A percentile compares a stretch with the other conserved stretches of the same genome.
Evolutionary conservation across 2,888 invertebrate genomes (phyloP).

Genomic region (Operophtera brumata): DNA sequence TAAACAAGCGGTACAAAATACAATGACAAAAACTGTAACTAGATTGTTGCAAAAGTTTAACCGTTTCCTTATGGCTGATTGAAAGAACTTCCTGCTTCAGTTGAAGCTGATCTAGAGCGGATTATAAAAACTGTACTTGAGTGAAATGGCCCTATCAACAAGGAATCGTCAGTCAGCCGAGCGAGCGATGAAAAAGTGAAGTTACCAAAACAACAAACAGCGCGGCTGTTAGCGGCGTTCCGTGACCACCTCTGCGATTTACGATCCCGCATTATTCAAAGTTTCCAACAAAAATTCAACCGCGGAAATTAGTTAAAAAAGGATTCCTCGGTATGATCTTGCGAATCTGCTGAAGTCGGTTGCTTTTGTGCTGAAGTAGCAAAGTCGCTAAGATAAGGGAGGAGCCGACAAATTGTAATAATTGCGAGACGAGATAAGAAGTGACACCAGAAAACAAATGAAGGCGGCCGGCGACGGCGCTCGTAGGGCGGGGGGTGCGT

Average conservation of each 20-base stretch:
- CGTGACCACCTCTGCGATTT: slow-evolving; percentile 68
- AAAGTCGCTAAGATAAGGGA: slow-evolving; percentile 76
- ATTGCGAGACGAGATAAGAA: slow-evolving; percentile 80
- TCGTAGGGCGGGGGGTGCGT: slow-evolving; percentile 45
- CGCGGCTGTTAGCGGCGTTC: slow-evolving; percentile 58
- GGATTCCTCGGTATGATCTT: slow-evolving; percentile 70
- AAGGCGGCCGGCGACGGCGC: slow-evolving; percentile 60
- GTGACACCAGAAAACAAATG: slow-evolving; percentile 81
- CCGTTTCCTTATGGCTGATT: slow-evolving; percentile 38
- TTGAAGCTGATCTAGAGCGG: slow-evolving; percentile 33
- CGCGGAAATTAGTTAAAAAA: slow-evolving; percentile 62
- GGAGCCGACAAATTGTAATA: slow-evolving; percentile 81
- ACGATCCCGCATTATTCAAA: slow-evolving; percentile 71
- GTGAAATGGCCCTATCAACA: slow-evolving; percentile 59
- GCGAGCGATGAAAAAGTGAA: slow-evolving; percentile 64
- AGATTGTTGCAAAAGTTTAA: slow-evolving; percentile 30
- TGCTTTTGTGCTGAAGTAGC: slow-evolving; percentile 76
- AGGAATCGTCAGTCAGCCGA: slow-evolving; percentile 50
- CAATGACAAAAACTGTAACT: slow-evolving; percentile 27
- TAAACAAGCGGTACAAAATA: slow-evolving; percentile 25
- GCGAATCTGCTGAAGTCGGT: slow-evolving; percentile 74
- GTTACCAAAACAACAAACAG: slow-evolving; percentile 66
- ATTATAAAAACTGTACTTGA: slow-evolving; percentile 35
- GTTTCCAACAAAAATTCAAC: slow-evolving; percentile 61
- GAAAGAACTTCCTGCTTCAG: slow-evolving; percentile 38